Conservation (phyloP, 2,888 invertebrate species). For the Sesia bembeciformis region DNA sequence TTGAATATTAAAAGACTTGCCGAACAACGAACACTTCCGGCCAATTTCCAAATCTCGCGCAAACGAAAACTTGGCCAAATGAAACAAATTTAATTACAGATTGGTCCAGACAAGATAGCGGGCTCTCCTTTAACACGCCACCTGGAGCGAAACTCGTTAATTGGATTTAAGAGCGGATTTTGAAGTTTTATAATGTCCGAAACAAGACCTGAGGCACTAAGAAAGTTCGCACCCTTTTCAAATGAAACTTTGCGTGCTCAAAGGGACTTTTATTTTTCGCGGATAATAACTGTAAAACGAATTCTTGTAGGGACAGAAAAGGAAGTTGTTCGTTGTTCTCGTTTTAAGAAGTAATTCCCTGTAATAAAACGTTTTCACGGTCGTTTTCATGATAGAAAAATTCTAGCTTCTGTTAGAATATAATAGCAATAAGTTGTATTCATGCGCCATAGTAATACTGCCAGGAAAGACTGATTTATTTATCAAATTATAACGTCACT, state of each 20-base stretch:
- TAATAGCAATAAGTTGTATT: conserved; percentile 31
- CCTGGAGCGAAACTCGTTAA: conserved; percentile 19
- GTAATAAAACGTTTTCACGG: neutral
- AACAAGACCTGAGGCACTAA: conserved; percentile 13
- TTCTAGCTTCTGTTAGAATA: conserved; percentile 30
- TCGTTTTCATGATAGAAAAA: neutral
- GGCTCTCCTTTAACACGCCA: conserved; percentile 5
- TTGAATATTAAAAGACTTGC: neutral
- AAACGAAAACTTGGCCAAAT: conserved; percentile 22
- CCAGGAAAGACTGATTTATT: neutral
- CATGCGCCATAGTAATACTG: conserved; percentile 5
- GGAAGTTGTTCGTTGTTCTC: neutral
- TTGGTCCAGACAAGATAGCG: conserved; percentile 14
- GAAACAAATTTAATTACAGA: conserved; percentile 25
- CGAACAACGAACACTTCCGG: conserved; percentile 2
- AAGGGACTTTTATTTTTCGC: conserved; percentile 10
- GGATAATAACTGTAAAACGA: conserved; percentile 17
- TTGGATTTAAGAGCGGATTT: conserved; percentile 20
- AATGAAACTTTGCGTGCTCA: conserved; percentile 12
- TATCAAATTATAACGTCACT: neutral
- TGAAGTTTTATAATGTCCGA: conserved; percentile 18
- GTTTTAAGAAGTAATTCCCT: neutral
- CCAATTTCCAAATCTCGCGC: neutral
- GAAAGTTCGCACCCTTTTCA: conserved; percentile 20
- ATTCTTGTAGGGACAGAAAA: conserved; percentile 13